These are phyloP conservation scores for Lucilia cuprina DNA, from an alignment of 1,140 invertebrate species.

Conservation along the genomic window DNA sequence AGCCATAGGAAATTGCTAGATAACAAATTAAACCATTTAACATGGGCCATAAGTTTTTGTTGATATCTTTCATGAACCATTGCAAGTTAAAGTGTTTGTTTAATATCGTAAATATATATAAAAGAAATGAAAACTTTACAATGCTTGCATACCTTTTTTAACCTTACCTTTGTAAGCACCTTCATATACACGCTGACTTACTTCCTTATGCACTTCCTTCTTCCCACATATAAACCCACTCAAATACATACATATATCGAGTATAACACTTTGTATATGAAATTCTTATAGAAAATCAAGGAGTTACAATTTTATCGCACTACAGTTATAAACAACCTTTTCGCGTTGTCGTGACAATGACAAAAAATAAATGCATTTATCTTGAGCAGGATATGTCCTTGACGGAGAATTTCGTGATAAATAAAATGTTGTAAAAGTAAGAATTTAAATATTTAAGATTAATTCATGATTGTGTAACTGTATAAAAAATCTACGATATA, in stretches of 20 bases:
- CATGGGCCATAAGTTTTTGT: slow-evolving; percentile 1
- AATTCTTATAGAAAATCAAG: background rate
- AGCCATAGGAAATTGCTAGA: background rate
- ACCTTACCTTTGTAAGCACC: background rate
- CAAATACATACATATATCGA: too few species aligned
- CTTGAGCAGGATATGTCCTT: background rate
- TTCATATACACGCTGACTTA: background rate
- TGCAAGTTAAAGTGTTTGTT: background rate
- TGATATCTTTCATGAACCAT: slow-evolving; percentile 11
- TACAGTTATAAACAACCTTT: slow-evolving; percentile 1
- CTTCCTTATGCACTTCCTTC: too few species aligned
- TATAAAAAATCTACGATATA: too few species aligned
- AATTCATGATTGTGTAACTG: too few species aligned
- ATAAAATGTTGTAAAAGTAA: too few species aligned
- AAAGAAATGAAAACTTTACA: background rate
- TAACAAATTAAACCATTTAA: slow-evolving; percentile 15
- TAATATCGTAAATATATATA: background rate
- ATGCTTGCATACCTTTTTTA: background rate
- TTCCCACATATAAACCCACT: too few species aligned
- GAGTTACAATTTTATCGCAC: background rate
- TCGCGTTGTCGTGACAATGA: background rate
- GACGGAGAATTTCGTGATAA: background rate
- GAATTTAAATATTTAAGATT: too few species aligned
- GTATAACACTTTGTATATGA: background rate
- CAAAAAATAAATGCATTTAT: background rate